Conservation (phyloP, 2,888 invertebrate genomes). For the Ephialtes manifestator region DNA sequence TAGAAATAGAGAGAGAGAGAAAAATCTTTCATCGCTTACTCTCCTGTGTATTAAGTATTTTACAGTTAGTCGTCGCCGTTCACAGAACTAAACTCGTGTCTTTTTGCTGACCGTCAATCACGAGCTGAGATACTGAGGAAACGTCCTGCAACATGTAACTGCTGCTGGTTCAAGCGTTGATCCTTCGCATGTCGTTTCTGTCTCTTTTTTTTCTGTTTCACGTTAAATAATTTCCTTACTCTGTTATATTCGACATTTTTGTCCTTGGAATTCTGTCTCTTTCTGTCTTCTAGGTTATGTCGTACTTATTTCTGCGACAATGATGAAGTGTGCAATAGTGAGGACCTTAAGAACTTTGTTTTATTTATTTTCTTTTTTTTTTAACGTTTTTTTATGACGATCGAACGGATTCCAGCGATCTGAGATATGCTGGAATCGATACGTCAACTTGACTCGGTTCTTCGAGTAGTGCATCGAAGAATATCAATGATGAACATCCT, state of each 20-base stretch:
- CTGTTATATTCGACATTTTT: background rate
- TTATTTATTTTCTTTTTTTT: background rate
- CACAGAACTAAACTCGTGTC: constrained; percentile 33
- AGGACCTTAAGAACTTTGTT: background rate
- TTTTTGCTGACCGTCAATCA: constrained; percentile 57
- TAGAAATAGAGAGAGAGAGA: constrained; percentile 1
- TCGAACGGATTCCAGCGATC: background rate
- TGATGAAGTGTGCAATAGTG: background rate
- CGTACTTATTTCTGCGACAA: background rate
- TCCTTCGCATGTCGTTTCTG: constrained; percentile 31
- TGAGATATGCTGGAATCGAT: background rate
- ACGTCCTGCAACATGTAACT: constrained; percentile 33
- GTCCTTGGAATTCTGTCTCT: background rate
- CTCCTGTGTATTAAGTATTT: constrained; percentile 13
- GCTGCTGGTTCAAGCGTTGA: constrained; percentile 26
- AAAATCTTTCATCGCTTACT: background rate
- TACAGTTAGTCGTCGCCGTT: constrained; percentile 47
- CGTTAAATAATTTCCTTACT: constrained; percentile 22
- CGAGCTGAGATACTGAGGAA: constrained; percentile 28
- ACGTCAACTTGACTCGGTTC: constrained; percentile 3
- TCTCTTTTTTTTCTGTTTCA: background rate
- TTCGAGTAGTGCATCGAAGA: background rate
- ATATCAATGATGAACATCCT: background rate
- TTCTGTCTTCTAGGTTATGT: background rate
- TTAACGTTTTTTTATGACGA: background rate